A percentile compares a stretch with the other conserved stretches of the same genome.
These are phyloP conservation scores for Mimachlamys varia DNA, from an alignment of 2,888 invertebrate species.

Conservation along the genomic window DNA sequence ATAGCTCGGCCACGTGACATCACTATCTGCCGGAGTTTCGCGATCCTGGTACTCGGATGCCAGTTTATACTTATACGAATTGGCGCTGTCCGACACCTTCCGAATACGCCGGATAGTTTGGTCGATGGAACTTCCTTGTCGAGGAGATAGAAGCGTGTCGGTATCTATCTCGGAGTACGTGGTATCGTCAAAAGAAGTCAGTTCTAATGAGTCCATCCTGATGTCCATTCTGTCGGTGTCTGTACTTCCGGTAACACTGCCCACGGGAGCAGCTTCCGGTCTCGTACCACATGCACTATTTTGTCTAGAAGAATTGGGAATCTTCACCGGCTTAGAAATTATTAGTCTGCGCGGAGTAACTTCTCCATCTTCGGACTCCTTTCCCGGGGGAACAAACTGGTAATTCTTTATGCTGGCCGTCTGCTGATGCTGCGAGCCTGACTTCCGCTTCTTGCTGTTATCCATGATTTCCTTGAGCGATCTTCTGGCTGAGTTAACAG, in stretches of 20 bases:
- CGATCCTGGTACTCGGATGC: not conserved
- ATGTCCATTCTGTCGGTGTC: constrained; percentile 48
- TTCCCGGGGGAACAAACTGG: constrained; percentile 42
- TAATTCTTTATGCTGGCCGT: constrained; percentile 42
- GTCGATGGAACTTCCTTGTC: constrained; percentile 9
- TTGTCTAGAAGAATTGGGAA: not conserved
- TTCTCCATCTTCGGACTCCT: not conserved
- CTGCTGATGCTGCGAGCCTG: no score
- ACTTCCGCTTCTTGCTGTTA: constrained; percentile 37
- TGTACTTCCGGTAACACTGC: constrained; percentile 25
- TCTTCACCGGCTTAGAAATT: constrained; percentile 31
- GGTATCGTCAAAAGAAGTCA: constrained; percentile 24
- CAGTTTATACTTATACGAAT: not conserved
- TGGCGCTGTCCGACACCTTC: not conserved
- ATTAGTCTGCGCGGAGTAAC: constrained; percentile 38
- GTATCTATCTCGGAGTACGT: constrained; percentile 18
- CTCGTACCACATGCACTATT: not conserved
- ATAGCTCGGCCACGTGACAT: constrained; percentile 44
- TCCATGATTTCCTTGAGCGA: constrained; percentile 51
- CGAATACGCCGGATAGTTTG: constrained; percentile 11
- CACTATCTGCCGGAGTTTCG: not conserved
- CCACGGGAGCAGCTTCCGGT: not conserved
- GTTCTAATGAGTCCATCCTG: constrained; percentile 43
- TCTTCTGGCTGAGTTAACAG: constrained; percentile 49
- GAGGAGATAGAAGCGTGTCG: not conserved